phyloP scores from a whole-genome alignment of 2,888 invertebrate species.

The Carabus problematicus region DNA sequence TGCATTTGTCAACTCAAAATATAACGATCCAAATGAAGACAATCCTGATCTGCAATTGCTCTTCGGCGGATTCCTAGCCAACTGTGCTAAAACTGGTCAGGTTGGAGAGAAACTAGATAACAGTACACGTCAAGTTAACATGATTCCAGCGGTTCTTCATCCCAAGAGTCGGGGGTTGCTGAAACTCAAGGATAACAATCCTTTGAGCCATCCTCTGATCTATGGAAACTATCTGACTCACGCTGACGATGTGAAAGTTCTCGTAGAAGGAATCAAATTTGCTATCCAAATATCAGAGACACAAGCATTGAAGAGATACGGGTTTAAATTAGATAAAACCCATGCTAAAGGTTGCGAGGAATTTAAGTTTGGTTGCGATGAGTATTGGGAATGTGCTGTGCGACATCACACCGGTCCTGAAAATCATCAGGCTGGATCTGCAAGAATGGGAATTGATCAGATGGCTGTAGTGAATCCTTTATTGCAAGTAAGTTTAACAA shows the following conservation, averaged over 20 bases:
- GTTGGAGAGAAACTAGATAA: constrained; percentile 79
- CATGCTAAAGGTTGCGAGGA: constrained; percentile 78
- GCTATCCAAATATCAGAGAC: constrained; percentile 76
- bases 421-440: constrained; percentile 71
- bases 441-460: constrained; percentile 69
- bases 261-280: constrained; percentile 86
- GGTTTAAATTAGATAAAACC: constrained; percentile 76
- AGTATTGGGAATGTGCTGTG: constrained; percentile 68
- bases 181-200: constrained; percentile 76
- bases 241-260: constrained; percentile 44
- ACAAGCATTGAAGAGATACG: constrained; percentile 69
- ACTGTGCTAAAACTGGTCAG: constrained; percentile 86
- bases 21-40: constrained; percentile 74
- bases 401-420: constrained; percentile 68
- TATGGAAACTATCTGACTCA: constrained; percentile 71
- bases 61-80: constrained; percentile 86
- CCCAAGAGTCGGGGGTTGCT: constrained; percentile 85
- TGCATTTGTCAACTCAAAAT: constrained; percentile 81
- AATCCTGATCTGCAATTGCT: constrained; percentile 87
- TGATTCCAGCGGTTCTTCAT: constrained; percentile 83
- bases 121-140: constrained; percentile 72
- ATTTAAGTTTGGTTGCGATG: constrained; percentile 72
- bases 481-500: constrained; percentile 52
- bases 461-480: constrained; percentile 65
- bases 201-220: constrained; percentile 82